Conservation (phyloP, 1,140 invertebrate species). For the Eciton burchellii region DNA sequence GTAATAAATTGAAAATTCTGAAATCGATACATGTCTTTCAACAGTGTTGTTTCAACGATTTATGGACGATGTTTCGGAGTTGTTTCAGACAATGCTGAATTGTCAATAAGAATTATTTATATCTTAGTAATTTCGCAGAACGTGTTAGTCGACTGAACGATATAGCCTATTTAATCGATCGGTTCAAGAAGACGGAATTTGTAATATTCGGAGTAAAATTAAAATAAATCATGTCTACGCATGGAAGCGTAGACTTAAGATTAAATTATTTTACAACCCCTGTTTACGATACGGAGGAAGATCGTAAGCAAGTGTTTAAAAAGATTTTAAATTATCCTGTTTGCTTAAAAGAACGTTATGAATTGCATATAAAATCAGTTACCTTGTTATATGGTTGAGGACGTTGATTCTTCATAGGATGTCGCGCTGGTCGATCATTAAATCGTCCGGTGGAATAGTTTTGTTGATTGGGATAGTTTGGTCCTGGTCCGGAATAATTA, state of each 20-base stretch:
- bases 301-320: slow-evolving; percentile 50
- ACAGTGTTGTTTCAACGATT: slow-evolving; percentile 63
- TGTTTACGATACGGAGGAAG: slow-evolving; percentile 49
- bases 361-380: slow-evolving; percentile 64
- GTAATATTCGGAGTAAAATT: slow-evolving; percentile 53
- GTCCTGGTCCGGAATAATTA: slow-evolving; percentile 80
- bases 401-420: slow-evolving; percentile 82
- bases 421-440: slow-evolving; percentile 80
- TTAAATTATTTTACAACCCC: slow-evolving; percentile 66
- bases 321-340: background rate
- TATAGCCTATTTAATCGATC: slow-evolving; percentile 68
- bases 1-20: slow-evolving; percentile 62
- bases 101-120: slow-evolving; percentile 62
- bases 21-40: slow-evolving; percentile 66
- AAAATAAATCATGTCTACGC: slow-evolving; percentile 61
- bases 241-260: slow-evolving; percentile 58
- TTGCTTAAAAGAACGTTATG: slow-evolving; percentile 39
- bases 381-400: slow-evolving; percentile 85
- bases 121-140: slow-evolving; percentile 62
- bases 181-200: slow-evolving; percentile 63
- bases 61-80: slow-evolving; percentile 48
- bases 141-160: slow-evolving; percentile 67
- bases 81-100: slow-evolving; percentile 57
- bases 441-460: slow-evolving; percentile 81
- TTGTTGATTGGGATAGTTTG: slow-evolving; percentile 81